These are phyloP conservation scores for Otolemur garnettii DNA, from an alignment of 2,113 vertebrate species.

Conservation along the genomic window DNA sequence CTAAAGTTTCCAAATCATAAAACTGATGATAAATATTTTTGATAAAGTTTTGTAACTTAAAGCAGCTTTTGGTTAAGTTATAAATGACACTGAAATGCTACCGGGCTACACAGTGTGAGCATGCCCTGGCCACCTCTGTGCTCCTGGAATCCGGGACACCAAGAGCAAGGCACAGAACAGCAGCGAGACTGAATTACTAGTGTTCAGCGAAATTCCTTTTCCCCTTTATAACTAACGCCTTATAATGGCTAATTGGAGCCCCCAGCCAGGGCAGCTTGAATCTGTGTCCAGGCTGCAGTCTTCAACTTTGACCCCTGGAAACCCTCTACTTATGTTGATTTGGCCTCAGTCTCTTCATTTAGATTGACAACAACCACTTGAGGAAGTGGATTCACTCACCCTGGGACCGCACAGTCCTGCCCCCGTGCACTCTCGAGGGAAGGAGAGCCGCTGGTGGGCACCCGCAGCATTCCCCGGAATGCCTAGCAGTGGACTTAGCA, in stretches of 20 bases:
- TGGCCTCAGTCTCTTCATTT: background rate
- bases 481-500: fast-evolving
- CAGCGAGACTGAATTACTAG: too few species aligned
- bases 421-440: background rate
- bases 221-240: background rate
- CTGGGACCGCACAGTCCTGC: background rate
- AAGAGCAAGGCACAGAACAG: background rate
- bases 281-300: background rate
- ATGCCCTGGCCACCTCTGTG: background rate
- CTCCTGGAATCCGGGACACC: background rate
- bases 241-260: background rate
- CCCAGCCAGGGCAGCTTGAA: background rate
- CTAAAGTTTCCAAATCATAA: too few species aligned
- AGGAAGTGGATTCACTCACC: background rate
- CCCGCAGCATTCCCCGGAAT: too few species aligned
- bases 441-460: background rate
- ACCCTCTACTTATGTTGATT: background rate
- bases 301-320: background rate
- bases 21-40: too few species aligned
- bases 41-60: too few species aligned
- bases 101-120: background rate
- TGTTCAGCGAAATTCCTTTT: background rate
- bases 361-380: background rate
- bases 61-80: too few species aligned
- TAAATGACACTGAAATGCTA: background rate